Conservation (phyloP, 2,797 vertebrate species). For the Tachyglossus aculeatus region DNA sequence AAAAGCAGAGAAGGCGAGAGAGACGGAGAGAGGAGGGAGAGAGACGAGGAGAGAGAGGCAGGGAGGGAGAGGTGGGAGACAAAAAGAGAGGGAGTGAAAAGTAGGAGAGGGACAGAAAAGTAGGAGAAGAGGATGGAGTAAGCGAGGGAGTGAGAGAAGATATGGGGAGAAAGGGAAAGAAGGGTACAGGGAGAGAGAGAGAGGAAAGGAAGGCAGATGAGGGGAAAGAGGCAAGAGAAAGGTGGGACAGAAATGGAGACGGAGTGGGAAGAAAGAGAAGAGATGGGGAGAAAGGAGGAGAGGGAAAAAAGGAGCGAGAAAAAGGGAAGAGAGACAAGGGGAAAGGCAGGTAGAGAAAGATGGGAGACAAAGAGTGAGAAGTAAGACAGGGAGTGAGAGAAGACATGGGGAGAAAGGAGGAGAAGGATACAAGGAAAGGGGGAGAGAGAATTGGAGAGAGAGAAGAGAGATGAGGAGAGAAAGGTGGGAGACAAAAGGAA, state of each 20-base stretch:
- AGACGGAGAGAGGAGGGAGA: no score
- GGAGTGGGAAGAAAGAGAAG: constrained; percentile 9
- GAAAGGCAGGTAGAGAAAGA: neutral
- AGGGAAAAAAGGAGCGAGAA: neutral
- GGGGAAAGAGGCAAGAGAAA: neutral
- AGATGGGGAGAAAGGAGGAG: neutral
- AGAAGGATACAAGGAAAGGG: neutral
- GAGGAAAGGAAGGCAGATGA: neutral
- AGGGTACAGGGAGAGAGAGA: neutral
- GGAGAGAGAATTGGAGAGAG: constrained; percentile 9
- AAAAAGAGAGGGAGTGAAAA: neutral
- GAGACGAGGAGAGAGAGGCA: constrained; percentile 22
- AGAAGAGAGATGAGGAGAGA: neutral
- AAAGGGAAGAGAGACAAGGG: neutral
- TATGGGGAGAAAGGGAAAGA: neutral
- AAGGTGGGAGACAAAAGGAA: neutral
- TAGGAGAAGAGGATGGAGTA: neutral
- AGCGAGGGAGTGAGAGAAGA: neutral
- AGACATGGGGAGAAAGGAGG: neutral
- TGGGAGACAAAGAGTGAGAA: neutral
- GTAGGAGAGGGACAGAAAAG: constrained; percentile 11
- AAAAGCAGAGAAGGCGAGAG: constrained; percentile 11
- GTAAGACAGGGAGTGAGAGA: neutral
- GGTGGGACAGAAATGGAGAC: neutral
- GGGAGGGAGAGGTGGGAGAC: neutral